Evolutionary conservation across 2,797 vertebrate species (phyloP), one percentile per base, ranked within the genome.

Genomic region (Rhyacichthys aspro): DNA sequence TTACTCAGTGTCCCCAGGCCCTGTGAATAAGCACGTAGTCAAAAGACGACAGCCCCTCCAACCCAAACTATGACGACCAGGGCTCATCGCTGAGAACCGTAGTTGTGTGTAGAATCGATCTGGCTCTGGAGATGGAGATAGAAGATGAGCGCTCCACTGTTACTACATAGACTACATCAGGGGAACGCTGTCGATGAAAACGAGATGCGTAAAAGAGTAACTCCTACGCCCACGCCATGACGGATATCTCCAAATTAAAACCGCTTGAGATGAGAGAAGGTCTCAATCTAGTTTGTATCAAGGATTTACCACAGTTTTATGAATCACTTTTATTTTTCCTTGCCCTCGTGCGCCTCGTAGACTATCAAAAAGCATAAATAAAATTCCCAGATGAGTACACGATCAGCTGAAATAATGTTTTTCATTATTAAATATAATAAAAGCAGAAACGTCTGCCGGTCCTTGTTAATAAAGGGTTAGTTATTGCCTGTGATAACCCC

Each of bases 91-190:
- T 61, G 72, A 68, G 62, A 83, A 78, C 74, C 63, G 68, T 66
- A 54, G 71, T 58, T 70, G 49, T 68, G 72, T 36, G 75, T 52
- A 12, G 63, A 65, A 81, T 83, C 56, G 63, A 80, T 74, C 64
- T 45, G 1, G 45, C 69, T 77, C 63, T 73, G 18, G 9, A 77
- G 74, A 71, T n/a, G n/a, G n/a, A n/a, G n/a, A n/a, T n/a, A n/a
- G n/a, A n/a, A 81, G 77, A 75, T 81, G 80, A 86, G 73, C 60
- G 77, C 75, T 72, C 55, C 9, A 72, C 33, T 11, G 14, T 11
- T 38, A 16, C 38, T 52, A 38, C 49, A 23, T 18, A 38, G 49
- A 52, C 36, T 19, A 60, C 7, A 61, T 72, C 37, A 17, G 41
- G 15, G 8, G 8, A 8, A 16, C n/a, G 16, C n/a, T 43, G n/a